A percentile compares a stretch with the other conserved stretches of the same genome.
These are phyloP conservation scores for Leptinotarsa tumamoca DNA, from an alignment of 2,888 invertebrate genomes.

Conservation along the genomic window DNA sequence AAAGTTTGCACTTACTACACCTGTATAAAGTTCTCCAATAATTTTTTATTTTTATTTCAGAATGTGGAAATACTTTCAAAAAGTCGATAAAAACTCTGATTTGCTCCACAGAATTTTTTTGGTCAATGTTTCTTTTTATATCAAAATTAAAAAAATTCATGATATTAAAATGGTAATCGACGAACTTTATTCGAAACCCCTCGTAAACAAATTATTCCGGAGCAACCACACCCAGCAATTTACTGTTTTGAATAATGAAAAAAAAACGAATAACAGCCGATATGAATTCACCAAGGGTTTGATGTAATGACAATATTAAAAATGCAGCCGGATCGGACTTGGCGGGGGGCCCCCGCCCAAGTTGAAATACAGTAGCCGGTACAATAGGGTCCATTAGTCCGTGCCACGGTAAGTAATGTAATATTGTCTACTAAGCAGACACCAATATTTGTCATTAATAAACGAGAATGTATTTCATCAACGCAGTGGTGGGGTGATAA, in stretches of 20 bases:
- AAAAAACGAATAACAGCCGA: constrained; percentile 28
- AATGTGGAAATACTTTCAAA: no score
- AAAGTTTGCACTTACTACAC: no score
- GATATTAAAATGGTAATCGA: no score
- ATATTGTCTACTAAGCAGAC: constrained; percentile 59
- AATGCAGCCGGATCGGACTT: constrained; percentile 57
- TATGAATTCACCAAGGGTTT: constrained; percentile 38
- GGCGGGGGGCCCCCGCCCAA: constrained; percentile 62
- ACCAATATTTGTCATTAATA: constrained; percentile 59
- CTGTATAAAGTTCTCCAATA: no score
- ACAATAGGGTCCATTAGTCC: constrained; percentile 62
- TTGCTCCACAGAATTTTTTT: no score
- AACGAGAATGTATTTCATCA: constrained; percentile 48
- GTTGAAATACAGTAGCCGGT: constrained; percentile 65
- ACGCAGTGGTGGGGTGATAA: constrained; percentile 21
- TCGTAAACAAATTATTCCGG: background rate
- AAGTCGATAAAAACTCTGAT: no score
- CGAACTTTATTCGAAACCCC: background rate
- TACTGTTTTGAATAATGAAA: background rate
- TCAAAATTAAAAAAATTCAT: background rate
- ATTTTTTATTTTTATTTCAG: no score
- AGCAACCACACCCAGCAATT: constrained; percentile 16
- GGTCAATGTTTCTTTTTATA: no score
- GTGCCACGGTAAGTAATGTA: constrained; percentile 61
- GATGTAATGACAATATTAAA: constrained; percentile 63